Base-by-base conservation (phyloP, 2,888 invertebrate genomes). In the Hypomecis punctinalis region DNA sequence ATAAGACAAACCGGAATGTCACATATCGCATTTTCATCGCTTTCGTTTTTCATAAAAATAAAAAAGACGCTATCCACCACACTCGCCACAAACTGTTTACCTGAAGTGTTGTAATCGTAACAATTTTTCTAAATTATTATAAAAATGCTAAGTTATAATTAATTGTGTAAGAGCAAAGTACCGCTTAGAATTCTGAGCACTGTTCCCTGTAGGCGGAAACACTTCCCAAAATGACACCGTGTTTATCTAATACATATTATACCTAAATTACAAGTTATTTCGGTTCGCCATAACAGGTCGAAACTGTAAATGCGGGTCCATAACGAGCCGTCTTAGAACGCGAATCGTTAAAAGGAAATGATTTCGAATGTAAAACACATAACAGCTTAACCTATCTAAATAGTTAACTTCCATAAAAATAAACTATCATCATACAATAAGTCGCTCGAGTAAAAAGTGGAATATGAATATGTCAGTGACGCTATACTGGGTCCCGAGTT, bases 1-100 rank as follows among this genome's bases (percentile, higher is more conserved):
- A 90, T 86, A 91, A 92, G 93, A 93, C 91, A 92, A 93, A 92
- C 93, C 93, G 93, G 93, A 93, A 93, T 93, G 93, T 93, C 92
- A 91, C 91, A 92, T 89, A 84, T 88, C 85, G 86, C 85, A 89
- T 86, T 85, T 84, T 86, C 83, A 88, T 85, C 85, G 84, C 85
- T 86, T 83, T 85, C 79, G 85, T 86, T 89, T 86, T 84, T 80
- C 85, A 86, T 89, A 87, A 90, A 90, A 91, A 89, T 88, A 86
- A 90, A 89, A 86, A 85, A 84, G 85, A 87, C 81, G 79, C 85
- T 85, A 86, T 87, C 85, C 87, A 84, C 86, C 89, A 88, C 87
- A 86, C 82, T 83, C 81, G 80, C 86, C 87, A 88, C 85, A 85
- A 83, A 86, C 85, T 83, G 87, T 85, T 81, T 82, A 79, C 76